phyloP scores from a whole-genome alignment of 1,140 invertebrate species.

The Belonocnema kinseyi region DNA sequence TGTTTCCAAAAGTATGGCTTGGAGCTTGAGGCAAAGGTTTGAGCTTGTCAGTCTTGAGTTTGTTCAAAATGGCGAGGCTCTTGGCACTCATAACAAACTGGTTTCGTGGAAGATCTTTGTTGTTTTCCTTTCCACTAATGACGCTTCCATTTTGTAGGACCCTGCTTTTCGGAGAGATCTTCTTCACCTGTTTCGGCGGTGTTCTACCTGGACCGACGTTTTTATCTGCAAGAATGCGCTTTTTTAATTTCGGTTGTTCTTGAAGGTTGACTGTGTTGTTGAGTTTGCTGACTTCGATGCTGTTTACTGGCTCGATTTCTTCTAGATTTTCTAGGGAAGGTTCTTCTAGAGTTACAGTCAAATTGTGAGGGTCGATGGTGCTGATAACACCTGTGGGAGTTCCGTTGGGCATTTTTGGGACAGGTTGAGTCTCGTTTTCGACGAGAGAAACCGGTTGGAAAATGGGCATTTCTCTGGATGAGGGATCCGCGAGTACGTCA shows the following conservation, averaged over 20 bases:
- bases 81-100: constrained; percentile 64
- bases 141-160: neutral
- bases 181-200: constrained; percentile 59
- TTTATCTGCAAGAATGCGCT: constrained; percentile 64
- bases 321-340: constrained; percentile 4
- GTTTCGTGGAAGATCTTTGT: constrained; percentile 52
- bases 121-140: constrained; percentile 65
- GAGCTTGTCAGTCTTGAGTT: constrained; percentile 60
- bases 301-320: neutral
- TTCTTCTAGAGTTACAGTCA: constrained; percentile 41
- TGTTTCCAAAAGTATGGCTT: constrained; percentile 19
- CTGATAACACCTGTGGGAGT: neutral
- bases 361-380: constrained; percentile 2
- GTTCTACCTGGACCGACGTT: constrained; percentile 55
- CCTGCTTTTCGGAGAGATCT: constrained; percentile 52
- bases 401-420: neutral
- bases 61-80: constrained; percentile 69
- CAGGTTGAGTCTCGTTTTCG: neutral
- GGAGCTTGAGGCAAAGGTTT: constrained; percentile 43
- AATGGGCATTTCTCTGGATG: constrained; percentile 8
- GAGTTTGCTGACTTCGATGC: constrained; percentile 51
- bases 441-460: neutral
- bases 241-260: constrained; percentile 58
- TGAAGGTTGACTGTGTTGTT: constrained; percentile 63
- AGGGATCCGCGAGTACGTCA: constrained; percentile 45